Conservation (phyloP, 1,140 invertebrate species). For the Apolygus lucorum region DNA sequence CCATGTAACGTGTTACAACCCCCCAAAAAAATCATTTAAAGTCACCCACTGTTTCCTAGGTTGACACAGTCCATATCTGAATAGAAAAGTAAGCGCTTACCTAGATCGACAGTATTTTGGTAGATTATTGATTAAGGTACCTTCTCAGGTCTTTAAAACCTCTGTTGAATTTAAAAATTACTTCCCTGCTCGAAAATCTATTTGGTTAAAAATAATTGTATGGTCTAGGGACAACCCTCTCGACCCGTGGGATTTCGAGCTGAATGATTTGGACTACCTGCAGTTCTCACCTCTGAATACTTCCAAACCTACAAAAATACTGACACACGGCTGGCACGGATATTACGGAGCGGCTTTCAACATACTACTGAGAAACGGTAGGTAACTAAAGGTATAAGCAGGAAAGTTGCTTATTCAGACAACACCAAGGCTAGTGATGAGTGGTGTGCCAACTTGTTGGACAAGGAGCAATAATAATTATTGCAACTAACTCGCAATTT, state of each 20-base stretch:
- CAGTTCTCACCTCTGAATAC: neutral
- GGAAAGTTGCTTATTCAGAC: neutral
- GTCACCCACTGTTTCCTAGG: neutral
- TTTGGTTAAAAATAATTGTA: no score
- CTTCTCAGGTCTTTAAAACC: neutral
- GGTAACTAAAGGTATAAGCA: neutral
- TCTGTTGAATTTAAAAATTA: neutral
- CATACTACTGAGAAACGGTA: conserved; percentile 4
- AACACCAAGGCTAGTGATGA: no score
- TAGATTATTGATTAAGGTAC: neutral
- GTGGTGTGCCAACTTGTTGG: no score
- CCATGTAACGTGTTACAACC: no score
- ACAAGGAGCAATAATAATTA: neutral
- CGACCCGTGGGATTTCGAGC: neutral
- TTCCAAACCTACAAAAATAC: neutral
- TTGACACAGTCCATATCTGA: neutral
- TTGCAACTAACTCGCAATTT: neutral
- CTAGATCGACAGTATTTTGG: neutral
- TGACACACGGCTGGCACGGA: conserved; percentile 9
- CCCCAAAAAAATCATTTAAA: neutral
- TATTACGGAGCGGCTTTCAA: conserved; percentile 2
- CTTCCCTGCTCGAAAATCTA: neutral
- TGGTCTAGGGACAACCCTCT: neutral
- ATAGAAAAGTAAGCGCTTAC: neutral
- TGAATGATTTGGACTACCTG: conserved; percentile 5